Evolutionary conservation across 1,140 invertebrate species (phyloP), one percentile per base, ranked within the genome.

Genomic region (Drosophila albomicans): DNA sequence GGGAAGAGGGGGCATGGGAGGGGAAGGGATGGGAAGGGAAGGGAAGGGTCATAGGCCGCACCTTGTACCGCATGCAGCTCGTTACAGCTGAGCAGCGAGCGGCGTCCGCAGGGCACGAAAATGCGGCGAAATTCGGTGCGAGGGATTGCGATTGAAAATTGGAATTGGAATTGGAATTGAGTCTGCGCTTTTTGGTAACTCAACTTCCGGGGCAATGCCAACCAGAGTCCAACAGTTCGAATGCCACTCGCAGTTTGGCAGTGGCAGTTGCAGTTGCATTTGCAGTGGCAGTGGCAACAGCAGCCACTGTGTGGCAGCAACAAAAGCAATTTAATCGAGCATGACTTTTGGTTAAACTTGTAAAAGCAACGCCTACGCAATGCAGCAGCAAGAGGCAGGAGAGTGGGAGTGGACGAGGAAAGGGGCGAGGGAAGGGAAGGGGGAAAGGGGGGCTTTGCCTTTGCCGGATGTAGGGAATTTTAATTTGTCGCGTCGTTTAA

Each of bases 271-370:
- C 52, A 51, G 32, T 52, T 10, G n/a, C 66, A 57, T 5, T 54
- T 6, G 20, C 35, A 38, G 35, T 10, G 7, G 20, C 35, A 38
- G 35, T 10, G 7, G 8, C 35, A 32, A 28, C 28, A 16, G 62
- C 64, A 46, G 52, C 72, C 48, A 43, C 63, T 35, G 43, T 46
- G 13, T 46, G 13, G 10, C 67, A 57, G 45, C 75, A 56, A 63
- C 82, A 89, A 91, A 81, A 59, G 82, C 88, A 91, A 91, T 91
- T 91, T 91, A 91, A 91, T 91, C 88, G 88, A 91, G 88, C 88
- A 91, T 91, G 88, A 91, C 82, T 91, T 91, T 84, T 87, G 81
- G 78, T 90, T 90, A 77, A 85, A 89, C 86, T 90, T 90, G 86
- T 90, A 81, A 78, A 87, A 89, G 85, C 85, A 88, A 87, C 85